Base-by-base conservation (phyloP, 2,797 vertebrate genomes). In the Petrocephalus sullivani region DNA sequence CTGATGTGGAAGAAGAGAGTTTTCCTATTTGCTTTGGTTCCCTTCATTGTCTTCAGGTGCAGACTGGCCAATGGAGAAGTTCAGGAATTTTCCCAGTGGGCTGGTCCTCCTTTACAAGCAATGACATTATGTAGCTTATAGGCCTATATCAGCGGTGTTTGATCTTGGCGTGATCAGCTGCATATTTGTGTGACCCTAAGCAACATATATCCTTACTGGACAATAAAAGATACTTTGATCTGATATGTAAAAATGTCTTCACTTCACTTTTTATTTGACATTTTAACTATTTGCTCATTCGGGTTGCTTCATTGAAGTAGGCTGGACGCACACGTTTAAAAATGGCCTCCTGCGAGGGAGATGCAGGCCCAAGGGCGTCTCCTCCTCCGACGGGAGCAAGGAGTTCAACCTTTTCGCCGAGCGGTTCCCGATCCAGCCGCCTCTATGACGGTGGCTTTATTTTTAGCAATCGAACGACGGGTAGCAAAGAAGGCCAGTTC, bases 401-500 rank as follows among this genome's bases (percentile, higher is more conserved):
- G 95, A 94, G 94, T 95, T 96, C 93, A 92, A 16, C 33, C 56
- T 56, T 6, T 28, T 58, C 56, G 14, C 54, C 84, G 7, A 1
- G 4, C 71, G 57, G 53, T 75, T 23, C 7, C 92, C 93, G 94
- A 92, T 94, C 92, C 90, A 4, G 93, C 93, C 92, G 92, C 90
- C 91, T 90, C 92, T 51, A 91, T 92, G 89, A 94, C 94, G 91
- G 91, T 91, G 92, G 91, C 87, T 93, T 95, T 96, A 96, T 96
- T 95, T 96, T 94, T 96, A 96, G 96, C 91, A 90, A 90, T 87
- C 89, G 91, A 95, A 95, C 95, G 95, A 96, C 95, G 95, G 95
- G 95, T 96, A 95, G 92, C 53, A 91, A 96, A 96, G 91, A 94
- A 94, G 95, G 95, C 95, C 95, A 96, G 93, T 91, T 95, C 95